Conservation (phyloP, 2,797 vertebrate genomes). For the Falco columbarius region DNA sequence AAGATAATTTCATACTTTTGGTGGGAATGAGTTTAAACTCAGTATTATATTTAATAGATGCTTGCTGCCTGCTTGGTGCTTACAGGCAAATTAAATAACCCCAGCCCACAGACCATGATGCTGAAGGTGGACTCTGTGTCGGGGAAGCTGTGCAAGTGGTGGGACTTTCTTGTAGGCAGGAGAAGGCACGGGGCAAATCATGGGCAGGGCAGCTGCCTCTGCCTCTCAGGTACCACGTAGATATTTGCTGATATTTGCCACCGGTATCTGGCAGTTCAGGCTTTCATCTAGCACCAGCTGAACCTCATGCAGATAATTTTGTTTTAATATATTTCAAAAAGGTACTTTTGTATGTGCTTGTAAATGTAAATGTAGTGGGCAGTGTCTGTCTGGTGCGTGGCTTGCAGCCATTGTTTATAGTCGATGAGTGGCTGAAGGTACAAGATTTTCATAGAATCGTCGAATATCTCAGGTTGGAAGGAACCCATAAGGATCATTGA, state of each 20-base stretch:
- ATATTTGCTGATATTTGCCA: not conserved
- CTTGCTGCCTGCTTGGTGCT: not conserved
- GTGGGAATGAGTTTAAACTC: not conserved
- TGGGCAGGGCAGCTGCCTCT: not conserved
- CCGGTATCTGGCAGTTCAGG: not conserved
- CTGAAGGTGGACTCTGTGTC: accelerated
- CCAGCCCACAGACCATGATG: accelerated
- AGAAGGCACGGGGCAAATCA: not conserved
- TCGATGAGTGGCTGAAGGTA: not conserved
- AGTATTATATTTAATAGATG: not conserved
- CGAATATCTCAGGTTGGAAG: too few relatives aligned
- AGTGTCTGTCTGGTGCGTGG: not conserved
- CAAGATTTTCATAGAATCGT: not conserved
- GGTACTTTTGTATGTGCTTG: not conserved
- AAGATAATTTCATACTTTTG: not conserved
- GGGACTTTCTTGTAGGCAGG: not conserved
- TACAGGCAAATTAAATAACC: not conserved
- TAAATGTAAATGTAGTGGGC: not conserved
- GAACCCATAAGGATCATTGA: too few relatives aligned
- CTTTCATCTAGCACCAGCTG: not conserved
- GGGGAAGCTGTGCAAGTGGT: not conserved
- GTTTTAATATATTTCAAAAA: not conserved
- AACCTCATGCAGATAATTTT: not conserved
- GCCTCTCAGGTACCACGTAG: not conserved
- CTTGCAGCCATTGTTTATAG: not conserved